These are phyloP conservation scores for Heterocephalus glaber DNA, from an alignment of 2,113 vertebrate genomes.

Conservation along the genomic window DNA sequence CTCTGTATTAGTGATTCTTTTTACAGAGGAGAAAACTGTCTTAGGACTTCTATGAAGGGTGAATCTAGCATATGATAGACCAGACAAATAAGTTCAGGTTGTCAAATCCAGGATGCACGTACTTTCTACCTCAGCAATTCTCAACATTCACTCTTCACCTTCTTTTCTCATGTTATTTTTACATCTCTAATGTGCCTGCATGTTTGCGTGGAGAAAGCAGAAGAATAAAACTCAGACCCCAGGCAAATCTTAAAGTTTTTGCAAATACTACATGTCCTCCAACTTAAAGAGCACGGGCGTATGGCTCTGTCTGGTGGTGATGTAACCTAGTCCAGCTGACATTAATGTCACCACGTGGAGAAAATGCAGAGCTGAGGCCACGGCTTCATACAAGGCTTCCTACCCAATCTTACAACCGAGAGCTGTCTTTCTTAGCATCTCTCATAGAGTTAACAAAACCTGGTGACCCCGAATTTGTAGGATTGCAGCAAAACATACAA, in stretches of 20 bases:
- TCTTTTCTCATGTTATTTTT: not conserved
- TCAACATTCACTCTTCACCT: not conserved
- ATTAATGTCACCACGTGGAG: not conserved
- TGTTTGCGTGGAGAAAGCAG: not conserved
- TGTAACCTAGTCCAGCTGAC: not conserved
- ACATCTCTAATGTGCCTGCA: not conserved
- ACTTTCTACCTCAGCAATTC: not conserved
- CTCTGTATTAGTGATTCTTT: not conserved
- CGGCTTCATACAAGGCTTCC: not conserved
- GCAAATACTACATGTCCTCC: not conserved
- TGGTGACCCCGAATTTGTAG: not conserved
- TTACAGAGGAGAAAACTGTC: not conserved
- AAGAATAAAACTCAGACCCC: not conserved
- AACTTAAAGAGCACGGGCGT: not conserved
- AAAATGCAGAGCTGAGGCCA: not conserved
- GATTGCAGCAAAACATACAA: not conserved
- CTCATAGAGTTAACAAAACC: not conserved
- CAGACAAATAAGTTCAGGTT: not conserved
- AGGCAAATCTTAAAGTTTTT: not conserved
- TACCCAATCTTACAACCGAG: not conserved
- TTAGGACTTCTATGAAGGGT: not conserved
- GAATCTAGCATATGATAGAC: fast-evolving
- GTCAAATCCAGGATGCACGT: not conserved
- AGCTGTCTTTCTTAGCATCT: not conserved
- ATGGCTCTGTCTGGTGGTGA: not conserved